A percentile compares a stretch with the other conserved stretches of the same genome.
Evolutionary conservation across 2,113 vertebrate species (phyloP).

Genomic region (Pogonocichla stellata): DNA sequence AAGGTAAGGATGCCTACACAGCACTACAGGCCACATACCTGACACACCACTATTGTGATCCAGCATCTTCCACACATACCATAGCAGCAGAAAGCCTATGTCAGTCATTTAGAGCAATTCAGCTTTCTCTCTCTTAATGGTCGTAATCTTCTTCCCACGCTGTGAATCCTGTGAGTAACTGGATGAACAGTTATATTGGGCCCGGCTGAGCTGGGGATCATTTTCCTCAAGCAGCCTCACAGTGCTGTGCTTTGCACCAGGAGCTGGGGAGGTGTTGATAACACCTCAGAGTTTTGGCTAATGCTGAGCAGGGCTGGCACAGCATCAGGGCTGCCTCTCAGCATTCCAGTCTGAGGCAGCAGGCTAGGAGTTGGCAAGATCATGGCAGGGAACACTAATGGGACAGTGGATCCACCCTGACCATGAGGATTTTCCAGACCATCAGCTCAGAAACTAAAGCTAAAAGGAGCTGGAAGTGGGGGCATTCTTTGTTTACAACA

Average conservation of each 20-base stretch:
- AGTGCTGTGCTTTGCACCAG: background rate
- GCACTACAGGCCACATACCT: background rate
- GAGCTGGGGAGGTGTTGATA: background rate
- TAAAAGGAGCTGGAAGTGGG: background rate
- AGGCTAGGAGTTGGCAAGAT: background rate
- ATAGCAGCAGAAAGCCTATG: background rate
- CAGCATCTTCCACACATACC: background rate
- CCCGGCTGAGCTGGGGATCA: background rate
- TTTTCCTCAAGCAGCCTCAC: background rate
- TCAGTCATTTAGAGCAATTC: background rate
- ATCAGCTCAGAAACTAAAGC: background rate
- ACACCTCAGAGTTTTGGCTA: background rate
- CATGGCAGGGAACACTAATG: background rate
- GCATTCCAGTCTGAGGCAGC: background rate
- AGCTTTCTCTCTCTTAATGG: background rate
- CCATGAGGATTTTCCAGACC: background rate
- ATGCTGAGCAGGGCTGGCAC: background rate
- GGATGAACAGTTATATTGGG: background rate
- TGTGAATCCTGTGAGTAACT: background rate
- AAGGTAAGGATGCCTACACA: background rate
- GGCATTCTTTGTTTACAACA: background rate
- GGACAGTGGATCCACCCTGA: background rate
- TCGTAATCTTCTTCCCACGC: background rate
- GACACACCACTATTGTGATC: background rate
- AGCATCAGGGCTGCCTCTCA: rapidly evolving